phyloP scores from a whole-genome alignment of 2,797 vertebrate species.

The Intellagama lesueurii region DNA sequence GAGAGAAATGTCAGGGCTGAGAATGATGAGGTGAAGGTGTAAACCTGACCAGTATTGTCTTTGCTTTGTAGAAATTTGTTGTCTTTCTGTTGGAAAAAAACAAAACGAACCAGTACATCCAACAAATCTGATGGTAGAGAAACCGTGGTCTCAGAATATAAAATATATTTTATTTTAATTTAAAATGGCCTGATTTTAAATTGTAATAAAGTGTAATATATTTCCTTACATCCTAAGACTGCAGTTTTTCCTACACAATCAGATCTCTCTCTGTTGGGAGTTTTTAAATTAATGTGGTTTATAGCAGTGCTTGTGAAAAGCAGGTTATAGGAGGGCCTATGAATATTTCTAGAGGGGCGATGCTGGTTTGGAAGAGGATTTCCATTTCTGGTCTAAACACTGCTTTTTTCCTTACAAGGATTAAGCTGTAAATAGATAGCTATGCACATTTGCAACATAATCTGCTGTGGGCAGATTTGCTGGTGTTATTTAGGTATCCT shows the following conservation, averaged over 20 bases:
- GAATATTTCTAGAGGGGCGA: background rate
- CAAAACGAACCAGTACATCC: no score
- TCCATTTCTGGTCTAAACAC: background rate
- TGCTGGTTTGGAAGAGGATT: background rate
- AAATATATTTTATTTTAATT: no score
- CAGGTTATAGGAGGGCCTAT: no score
- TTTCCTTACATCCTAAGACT: no score
- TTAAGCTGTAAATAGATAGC: background rate
- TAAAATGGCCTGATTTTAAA: no score
- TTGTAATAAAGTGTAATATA: no score
- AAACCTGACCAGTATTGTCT: background rate
- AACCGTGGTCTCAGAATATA: no score
- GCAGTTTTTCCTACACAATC: no score
- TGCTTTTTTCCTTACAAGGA: background rate
- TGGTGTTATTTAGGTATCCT: background rate
- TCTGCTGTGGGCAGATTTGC: background rate
- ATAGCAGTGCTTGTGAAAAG: background rate
- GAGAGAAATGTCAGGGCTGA: no score
- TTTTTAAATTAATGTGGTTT: background rate
- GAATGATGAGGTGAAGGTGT: background rate
- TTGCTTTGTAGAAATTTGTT: background rate
- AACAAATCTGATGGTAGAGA: no score
- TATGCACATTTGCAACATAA: background rate
- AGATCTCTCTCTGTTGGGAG: background rate
- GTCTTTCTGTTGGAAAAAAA: background rate